Evolutionary conservation across 2,797 vertebrate genomes (phyloP), one percentile per base, ranked within the genome.

Genomic region (Syngnathus rostellatus): DNA sequence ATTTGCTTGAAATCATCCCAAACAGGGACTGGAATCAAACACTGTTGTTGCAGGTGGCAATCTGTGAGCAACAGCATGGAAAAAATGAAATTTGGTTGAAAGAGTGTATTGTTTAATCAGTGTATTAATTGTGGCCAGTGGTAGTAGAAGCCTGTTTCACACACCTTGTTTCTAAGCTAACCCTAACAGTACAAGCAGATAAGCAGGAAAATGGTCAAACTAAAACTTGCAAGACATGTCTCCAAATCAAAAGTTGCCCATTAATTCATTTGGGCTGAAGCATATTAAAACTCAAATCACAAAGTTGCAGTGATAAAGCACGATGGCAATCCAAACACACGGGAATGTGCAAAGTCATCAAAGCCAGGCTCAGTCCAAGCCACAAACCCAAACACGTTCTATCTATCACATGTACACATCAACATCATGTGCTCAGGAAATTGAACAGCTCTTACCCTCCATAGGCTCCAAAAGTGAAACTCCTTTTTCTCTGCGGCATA

Each of bases 381-480:
- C 6, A 41, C 38, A 64, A 62, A 62, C 11, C n/a, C 48, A 67
- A 61, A 65, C 64, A 64, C 10, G 50, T 16, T 10, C 38, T 14
- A 54, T 65, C 7, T 31, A 54, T 63, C 9, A 39, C 58, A 64
- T 51, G 76, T 12, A 14, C 50, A 8, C 73, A 11, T 23, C 65
- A 11, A 21, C 65, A 11, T 71, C 19, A 57, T 62, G 37, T 73
- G 14, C 25, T 50, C 40, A 45, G 6, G 6, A 23, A 21, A 62
- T 2, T 11, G 39, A 75, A 60, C 17, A 72, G 68, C 68, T 82
- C 92, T 92, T 90, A 93, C 92, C 92, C 92, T 83, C 92, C 92
- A 54, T 93, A 93, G 21, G 92, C 92, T 87, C 92, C 92, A 83
- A 93, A 93, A 83, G 92, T 92, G 86, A 93, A 93, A 89, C 92